Percentiles rank a stretch among this genome's conserved stretches.
Evolutionary conservation across 2,113 vertebrate species (phyloP).

Genomic region (Apodemus speciosus): DNA sequence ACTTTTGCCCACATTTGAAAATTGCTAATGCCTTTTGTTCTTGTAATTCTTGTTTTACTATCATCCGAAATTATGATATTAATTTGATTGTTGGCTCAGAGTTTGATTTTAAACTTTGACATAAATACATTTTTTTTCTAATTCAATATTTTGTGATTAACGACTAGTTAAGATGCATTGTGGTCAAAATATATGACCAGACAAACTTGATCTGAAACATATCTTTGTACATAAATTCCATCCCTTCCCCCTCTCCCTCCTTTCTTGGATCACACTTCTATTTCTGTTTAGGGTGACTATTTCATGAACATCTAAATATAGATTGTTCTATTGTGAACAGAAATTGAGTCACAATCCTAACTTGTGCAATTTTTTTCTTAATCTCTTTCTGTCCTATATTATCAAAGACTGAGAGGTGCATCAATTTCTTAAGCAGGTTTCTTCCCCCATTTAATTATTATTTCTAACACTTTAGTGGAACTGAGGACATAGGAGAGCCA

Average conservation of each 20-base stretch:
- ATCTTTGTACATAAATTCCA: background rate
- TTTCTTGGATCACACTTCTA: background rate
- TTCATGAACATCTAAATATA: background rate
- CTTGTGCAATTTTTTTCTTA: background rate
- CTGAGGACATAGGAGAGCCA: background rate
- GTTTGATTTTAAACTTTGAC: conserved; percentile 1
- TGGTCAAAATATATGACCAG: background rate
- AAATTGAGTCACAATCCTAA: background rate
- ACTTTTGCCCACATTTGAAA: background rate
- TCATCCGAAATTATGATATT: conserved; percentile 10
- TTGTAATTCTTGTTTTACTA: conserved; percentile 33
- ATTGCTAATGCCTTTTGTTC: background rate
- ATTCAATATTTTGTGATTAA: conserved; percentile 18
- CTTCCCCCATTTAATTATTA: background rate
- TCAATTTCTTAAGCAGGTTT: background rate
- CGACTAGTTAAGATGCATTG: background rate
- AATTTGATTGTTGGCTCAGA: background rate
- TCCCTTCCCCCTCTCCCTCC: background rate
- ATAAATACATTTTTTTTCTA: background rate
- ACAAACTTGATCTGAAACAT: background rate
- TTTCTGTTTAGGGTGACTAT: background rate
- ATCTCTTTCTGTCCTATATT: background rate
- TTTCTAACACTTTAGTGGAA: background rate
- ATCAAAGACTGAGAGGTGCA: conserved; percentile 3
- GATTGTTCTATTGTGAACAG: background rate